Base-by-base conservation (phyloP, 2,113 vertebrate species). In the Rostratula benghalensis region DNA sequence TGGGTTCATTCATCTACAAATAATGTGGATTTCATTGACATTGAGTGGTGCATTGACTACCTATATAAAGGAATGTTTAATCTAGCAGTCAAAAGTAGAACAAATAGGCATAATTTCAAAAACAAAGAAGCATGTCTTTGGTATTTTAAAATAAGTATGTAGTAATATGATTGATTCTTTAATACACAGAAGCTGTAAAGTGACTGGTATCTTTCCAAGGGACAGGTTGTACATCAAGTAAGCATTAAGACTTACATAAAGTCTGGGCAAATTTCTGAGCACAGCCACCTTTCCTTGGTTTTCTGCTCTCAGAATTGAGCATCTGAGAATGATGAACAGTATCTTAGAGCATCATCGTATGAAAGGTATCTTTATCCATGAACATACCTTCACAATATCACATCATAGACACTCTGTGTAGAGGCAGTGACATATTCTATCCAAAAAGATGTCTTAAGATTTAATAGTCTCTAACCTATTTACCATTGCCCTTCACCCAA, bases 41-140 rank as follows among this genome's bases (percentile, higher is more conserved):
- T 6, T 4, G 71, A 78, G 73, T 20, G 10, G 25, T 89, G 31
- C 64, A 33, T 30, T 92, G 77, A 56, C 30, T 92, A 19, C n/a
- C 39, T 56, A 3, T 41, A 28, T 31, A 60, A 75, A 87, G 33
- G 35, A 19, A 82, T 53, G 77, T 82, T 94, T 95, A 91, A 95
- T 95, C 69, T 91, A 89, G 81, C 93, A 95, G 87, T 82, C 61
- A 89, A 64, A 89, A 93, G 69, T 53, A 64, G 65, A 91, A 76
- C 56, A 65, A 78, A 85, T 94, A 73, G 30, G 28, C 3, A 4
- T 76, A 16, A 89, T 75, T 69, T 83, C 57, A 75, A 84, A 89
- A 90, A 77, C 67, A 79, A 94, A 92, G 27, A 11, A 77, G 27
- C 23, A 30, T 31, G 22, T 33, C 28, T 71, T 54, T 54, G 19